Conservation (phyloP, 2,888 invertebrate genomes). For the Urechis unicinctus region DNA sequence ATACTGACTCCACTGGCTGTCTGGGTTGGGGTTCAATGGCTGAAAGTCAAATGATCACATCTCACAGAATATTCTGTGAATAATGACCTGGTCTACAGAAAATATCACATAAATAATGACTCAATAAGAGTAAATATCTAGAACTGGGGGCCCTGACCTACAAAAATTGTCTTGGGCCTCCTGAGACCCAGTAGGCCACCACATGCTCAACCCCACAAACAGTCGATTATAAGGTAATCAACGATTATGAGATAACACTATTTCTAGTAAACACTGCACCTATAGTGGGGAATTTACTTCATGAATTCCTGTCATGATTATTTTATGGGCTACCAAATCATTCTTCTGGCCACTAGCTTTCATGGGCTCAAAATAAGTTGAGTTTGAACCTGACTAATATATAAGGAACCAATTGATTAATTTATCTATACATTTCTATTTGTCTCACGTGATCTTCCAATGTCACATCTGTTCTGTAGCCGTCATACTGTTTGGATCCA, state of each 20-base stretch:
- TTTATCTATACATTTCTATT: neutral
- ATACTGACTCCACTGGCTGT: conserved; percentile 90
- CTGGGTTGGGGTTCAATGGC: conserved; percentile 89
- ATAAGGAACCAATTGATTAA: neutral
- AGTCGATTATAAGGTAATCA: too few relatives aligned
- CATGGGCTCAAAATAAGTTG: too few relatives aligned
- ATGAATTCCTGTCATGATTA: too few relatives aligned
- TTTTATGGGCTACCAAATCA: too few relatives aligned
- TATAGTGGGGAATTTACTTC: too few relatives aligned
- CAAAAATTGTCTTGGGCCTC: neutral
- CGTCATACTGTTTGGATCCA: conserved; percentile 57
- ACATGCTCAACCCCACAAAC: too few relatives aligned
- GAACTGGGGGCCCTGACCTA: neutral
- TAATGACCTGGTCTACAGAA: neutral
- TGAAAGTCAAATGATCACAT: conserved; percentile 58
- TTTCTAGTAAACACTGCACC: too few relatives aligned
- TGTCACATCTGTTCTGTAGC: conserved; percentile 57
- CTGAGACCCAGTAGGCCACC: too few relatives aligned
- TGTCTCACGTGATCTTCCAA: conserved; percentile 48
- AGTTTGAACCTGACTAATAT: too few relatives aligned
- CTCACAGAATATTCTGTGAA: too few relatives aligned
- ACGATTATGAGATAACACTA: too few relatives aligned
- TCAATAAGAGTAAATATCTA: neutral
- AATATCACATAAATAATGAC: neutral
- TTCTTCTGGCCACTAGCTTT: too few relatives aligned